Conservation (phyloP, 35 echinoderm and acorn worm genomes). For the Diadema setosum region DNA sequence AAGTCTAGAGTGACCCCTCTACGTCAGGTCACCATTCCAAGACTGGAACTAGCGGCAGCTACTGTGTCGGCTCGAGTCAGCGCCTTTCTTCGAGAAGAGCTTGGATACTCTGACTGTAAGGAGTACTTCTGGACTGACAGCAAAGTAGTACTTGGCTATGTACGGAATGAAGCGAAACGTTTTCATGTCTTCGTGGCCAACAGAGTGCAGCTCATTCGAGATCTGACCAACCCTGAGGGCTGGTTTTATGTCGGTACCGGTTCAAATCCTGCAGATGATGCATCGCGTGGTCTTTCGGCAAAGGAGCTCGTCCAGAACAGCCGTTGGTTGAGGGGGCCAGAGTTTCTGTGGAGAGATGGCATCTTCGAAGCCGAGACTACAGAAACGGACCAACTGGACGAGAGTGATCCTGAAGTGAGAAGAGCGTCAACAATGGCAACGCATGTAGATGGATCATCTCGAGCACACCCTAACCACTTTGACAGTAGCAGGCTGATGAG, state of each 20-base stretch:
- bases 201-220: slow-evolving; percentile 39
- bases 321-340: slow-evolving; percentile 32
- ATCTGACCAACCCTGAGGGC: not conserved
- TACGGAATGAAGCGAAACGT: slow-evolving; percentile 20
- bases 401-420: not conserved
- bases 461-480: not conserved
- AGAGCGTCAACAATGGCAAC: not conserved
- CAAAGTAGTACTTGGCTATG: slow-evolving; percentile 56
- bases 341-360: not conserved
- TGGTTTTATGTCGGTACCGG: slow-evolving; percentile 25
- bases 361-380: not conserved
- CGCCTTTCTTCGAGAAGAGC: slow-evolving; percentile 14
- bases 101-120: not conserved
- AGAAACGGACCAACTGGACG: not conserved
- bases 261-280: slow-evolving; percentile 44
- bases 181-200: slow-evolving; percentile 52
- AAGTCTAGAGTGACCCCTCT: slow-evolving; percentile 62
- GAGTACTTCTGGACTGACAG: slow-evolving; percentile 72
- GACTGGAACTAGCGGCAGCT: slow-evolving; percentile 65
- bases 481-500: not conserved
- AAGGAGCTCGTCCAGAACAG: not conserved
- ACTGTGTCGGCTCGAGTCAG: slow-evolving; percentile 26
- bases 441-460: not conserved
- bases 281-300: not conserved
- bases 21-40: slow-evolving; percentile 54